phyloP scores from a whole-genome alignment of 2,797 vertebrate genomes.

The Hozukius guyotensis region DNA sequence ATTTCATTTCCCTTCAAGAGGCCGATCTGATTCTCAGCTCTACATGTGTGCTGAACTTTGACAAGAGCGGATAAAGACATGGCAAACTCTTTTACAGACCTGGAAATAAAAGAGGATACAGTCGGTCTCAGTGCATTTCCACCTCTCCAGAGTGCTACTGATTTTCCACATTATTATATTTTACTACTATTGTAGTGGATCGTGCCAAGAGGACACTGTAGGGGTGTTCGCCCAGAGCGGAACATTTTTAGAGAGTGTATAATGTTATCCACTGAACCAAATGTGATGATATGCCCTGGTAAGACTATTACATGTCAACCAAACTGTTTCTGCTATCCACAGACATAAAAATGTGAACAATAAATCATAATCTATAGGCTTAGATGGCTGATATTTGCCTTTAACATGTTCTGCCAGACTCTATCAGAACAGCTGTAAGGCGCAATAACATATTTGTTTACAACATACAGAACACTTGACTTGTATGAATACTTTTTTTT shows the following conservation, averaged over 20 bases:
- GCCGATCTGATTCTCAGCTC: conserved; percentile 23
- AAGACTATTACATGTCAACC: neutral
- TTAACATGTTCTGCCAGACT: neutral
- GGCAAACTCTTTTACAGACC: conserved; percentile 44
- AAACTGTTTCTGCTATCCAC: neutral
- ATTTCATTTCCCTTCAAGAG: conserved; percentile 36
- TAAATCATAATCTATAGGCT: neutral
- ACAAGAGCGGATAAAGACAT: conserved; percentile 41
- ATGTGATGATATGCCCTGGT: neutral
- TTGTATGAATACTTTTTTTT: rapidly evolving
- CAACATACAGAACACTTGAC: too few species aligned
- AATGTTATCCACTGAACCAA: conserved; percentile 25
- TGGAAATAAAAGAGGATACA: conserved; percentile 42
- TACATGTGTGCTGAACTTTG: conserved; percentile 18
- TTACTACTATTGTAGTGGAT: conserved; percentile 44
- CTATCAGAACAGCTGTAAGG: neutral
- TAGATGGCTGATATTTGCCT: neutral
- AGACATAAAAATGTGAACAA: neutral
- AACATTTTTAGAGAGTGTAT: conserved; percentile 30
- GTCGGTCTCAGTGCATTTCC: conserved; percentile 12
- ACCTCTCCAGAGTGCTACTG: conserved; percentile 44
- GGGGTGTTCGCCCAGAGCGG: conserved; percentile 8
- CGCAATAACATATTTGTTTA: neutral
- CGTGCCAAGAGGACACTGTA: conserved; percentile 30
- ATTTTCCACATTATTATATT: conserved; percentile 67